Percentiles rank a stretch among this genome's conserved stretches.
phyloP scores from a whole-genome alignment of 2,888 invertebrate genomes.

The Nomada goodeniana region DNA sequence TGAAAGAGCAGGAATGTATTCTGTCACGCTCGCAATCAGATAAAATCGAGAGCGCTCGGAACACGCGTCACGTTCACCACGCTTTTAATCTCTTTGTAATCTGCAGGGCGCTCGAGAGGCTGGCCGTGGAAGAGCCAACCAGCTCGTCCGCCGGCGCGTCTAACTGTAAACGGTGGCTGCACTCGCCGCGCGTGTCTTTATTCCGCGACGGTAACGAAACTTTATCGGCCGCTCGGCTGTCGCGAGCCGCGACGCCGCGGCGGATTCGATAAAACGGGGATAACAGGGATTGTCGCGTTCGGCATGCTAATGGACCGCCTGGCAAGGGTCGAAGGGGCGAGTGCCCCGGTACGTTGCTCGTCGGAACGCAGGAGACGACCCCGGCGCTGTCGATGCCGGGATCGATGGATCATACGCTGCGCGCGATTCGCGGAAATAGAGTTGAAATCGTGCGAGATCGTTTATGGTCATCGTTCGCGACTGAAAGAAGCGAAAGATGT shows the following conservation, averaged over 20 bases:
- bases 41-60: conserved; percentile 61
- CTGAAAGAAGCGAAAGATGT: conserved; percentile 15
- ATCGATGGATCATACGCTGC: background rate
- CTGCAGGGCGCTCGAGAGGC: conserved; percentile 34
- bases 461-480: conserved; percentile 27
- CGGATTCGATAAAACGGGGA: background rate
- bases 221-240: background rate
- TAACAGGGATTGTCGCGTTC: too few species aligned
- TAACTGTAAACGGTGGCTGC: conserved; percentile 48
- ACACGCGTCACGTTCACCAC: conserved; percentile 64
- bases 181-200: conserved; percentile 5
- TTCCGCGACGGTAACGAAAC: conserved; percentile 15
- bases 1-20: conserved; percentile 7
- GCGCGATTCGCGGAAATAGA: background rate
- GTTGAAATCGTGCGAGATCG: conserved; percentile 6
- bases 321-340: too few species aligned
- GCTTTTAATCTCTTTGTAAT: conserved; percentile 57
- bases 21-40: conserved; percentile 49
- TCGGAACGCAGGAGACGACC: background rate
- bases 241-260: background rate
- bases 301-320: too few species aligned
- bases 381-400: conserved; percentile 7
- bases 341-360: background rate
- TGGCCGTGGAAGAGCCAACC: conserved; percentile 22
- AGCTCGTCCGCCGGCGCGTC: conserved; percentile 14